A percentile compares a stretch with the other conserved stretches of the same genome.
Conservation (phyloP, 2,888 invertebrate genomes). For the Urechis unicinctus region DNA sequence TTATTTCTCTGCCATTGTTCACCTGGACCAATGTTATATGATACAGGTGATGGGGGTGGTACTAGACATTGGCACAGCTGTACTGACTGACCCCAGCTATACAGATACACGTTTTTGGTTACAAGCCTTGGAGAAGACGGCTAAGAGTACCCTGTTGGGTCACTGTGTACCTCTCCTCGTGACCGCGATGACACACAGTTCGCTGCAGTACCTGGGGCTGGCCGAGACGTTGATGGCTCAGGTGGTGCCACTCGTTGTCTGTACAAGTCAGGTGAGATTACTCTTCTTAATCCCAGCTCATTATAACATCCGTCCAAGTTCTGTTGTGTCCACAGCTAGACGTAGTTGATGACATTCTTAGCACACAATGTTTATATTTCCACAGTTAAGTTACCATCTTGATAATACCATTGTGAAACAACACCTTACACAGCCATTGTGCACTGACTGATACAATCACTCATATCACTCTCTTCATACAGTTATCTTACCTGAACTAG, state of each 20-base stretch:
- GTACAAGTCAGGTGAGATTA: slow-evolving; percentile 40
- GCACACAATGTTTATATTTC: not conserved
- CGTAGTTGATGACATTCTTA: not conserved
- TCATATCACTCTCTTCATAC: no score
- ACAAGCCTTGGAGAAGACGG: slow-evolving; percentile 38
- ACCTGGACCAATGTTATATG: not conserved
- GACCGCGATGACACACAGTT: slow-evolving; percentile 42
- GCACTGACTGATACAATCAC: no score
- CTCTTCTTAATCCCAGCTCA: no score
- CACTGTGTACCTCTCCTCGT: slow-evolving; percentile 42
- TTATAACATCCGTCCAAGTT: no score
- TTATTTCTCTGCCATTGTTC: not conserved
- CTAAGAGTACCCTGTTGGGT: slow-evolving; percentile 45
- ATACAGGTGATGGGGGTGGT: slow-evolving; percentile 40
- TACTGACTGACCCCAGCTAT: slow-evolving; percentile 25
- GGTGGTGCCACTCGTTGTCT: slow-evolving; percentile 41
- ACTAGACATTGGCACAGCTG: slow-evolving; percentile 33
- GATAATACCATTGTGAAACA: no score
- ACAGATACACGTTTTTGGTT: slow-evolving; percentile 26
- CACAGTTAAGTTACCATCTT: no score
- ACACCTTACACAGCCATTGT: no score
- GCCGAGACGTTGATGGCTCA: slow-evolving; percentile 43
- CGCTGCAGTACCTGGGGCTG: slow-evolving; percentile 33
- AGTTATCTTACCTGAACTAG: no score
- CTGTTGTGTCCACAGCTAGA: no score